A percentile compares a stretch with the other conserved stretches of the same genome.
Evolutionary conservation across 2,888 invertebrate species (phyloP).

Genomic region (Stenchaetothrips biformis): DNA sequence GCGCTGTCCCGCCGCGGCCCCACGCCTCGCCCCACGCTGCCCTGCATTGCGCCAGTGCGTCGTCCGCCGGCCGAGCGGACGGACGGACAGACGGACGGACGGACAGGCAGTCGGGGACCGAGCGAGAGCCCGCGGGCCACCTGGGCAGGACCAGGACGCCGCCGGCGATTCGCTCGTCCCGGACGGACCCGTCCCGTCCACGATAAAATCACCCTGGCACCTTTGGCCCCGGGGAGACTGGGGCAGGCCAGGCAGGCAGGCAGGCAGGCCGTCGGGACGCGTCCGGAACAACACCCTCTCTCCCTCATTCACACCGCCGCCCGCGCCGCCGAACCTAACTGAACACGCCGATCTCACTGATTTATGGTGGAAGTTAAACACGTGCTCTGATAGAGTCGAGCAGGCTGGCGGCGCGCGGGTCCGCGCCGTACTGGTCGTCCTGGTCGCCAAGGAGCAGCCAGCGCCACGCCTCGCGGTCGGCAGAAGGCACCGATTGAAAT

Average conservation of each 20-base stretch:
- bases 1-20: too few relatives aligned
- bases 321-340: too few relatives aligned
- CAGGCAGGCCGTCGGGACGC: not conserved
- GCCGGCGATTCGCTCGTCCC: too few relatives aligned
- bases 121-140: too few relatives aligned
- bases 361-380: not conserved
- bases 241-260: not conserved
- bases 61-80: too few relatives aligned
- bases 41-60: too few relatives aligned
- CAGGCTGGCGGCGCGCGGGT: not conserved
- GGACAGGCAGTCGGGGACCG: not conserved
- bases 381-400: not conserved
- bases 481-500: too few relatives aligned
- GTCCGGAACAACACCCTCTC: not conserved
- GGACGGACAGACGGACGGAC: not conserved
- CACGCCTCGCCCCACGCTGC: too few relatives aligned
- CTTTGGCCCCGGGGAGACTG: not conserved
- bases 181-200: not conserved
- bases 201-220: not conserved
- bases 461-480: not conserved
- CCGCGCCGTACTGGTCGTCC: not conserved
- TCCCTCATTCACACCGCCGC: not conserved
- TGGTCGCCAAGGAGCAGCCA: not conserved
- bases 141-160: too few relatives aligned
- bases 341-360: conserved; percentile 1